Base-by-base conservation (phyloP, 92 coral and sea anemone genomes). In the Epizoanthus ramosus region DNA sequence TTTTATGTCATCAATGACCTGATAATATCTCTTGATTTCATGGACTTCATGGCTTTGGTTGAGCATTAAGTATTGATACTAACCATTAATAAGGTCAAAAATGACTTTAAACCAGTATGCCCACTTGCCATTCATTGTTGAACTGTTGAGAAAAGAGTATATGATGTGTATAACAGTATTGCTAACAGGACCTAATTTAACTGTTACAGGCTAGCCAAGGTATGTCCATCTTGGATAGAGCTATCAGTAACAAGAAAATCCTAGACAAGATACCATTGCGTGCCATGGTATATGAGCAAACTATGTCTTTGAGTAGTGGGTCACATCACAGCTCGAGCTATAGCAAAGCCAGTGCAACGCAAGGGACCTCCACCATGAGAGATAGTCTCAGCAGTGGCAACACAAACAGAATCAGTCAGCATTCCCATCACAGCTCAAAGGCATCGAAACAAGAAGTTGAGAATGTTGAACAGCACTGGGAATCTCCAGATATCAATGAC, bases 171-270 rank as follows among this genome's bases (percentile, higher is more conserved):
- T 8, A 19, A 25, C 16, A 54, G 54, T 47, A 14, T 5, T 73
- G 79, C 63, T 23, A 1, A 52, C 14, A 25, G 18, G 4, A 15
- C 28, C 1, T 5, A 12, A 18, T 21, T 63, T 12, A 18, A 3
- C 24, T 19, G 5, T 6, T 63, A 18, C 22, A 80, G 74, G 65
- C 41, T 37, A 69, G 82, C n/a, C 82, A 77, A 63, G 71, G 82
- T 15, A 61, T 91, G 67, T 93, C 98, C 17, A 93, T 93, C 68
- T 89, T 93, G 45, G 95, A 91, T 47, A 85, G 92, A 79, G 98
- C 98, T 28, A 93, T 93, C 31, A 94, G 86, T 35, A 89, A 87
- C 47, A 91, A 84, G 41, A 77, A 91, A 61, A 84, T 90, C n/a
- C 76, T 77, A 7, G 93, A 84, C 23, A 90, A 79, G 39, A 90